phyloP scores from a whole-genome alignment of 2,113 vertebrate species.

The Thalassarche chlororhynchos region DNA sequence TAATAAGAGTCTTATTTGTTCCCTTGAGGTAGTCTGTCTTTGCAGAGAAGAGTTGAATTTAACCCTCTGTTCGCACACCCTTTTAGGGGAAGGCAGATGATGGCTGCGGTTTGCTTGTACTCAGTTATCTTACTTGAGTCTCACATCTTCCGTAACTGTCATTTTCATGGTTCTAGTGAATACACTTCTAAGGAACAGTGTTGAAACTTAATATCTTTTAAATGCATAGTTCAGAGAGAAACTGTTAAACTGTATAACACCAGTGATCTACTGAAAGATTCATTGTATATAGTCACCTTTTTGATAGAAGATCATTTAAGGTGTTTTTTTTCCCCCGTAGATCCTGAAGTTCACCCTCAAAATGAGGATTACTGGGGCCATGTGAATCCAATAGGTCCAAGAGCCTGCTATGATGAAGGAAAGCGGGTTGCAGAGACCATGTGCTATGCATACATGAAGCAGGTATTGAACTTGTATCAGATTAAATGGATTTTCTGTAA shows the following conservation, averaged over 20 bases:
- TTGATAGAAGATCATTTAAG: neutral
- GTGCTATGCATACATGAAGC: conserved; percentile 99
- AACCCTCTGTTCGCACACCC: neutral
- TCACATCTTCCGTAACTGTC: neutral
- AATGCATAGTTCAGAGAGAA: neutral
- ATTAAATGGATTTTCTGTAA: neutral
- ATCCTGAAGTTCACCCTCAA: conserved; percentile 98
- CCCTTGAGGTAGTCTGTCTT: neutral
- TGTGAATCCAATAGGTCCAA: conserved; percentile 95
- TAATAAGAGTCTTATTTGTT: neutral
- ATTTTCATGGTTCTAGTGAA: neutral
- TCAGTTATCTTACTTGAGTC: neutral
- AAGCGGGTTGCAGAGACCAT: conserved; percentile 98
- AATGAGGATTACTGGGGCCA: conserved; percentile 99
- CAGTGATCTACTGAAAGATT: neutral
- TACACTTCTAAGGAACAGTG: neutral
- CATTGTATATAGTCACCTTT: neutral
- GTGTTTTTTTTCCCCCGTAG: conserved; percentile 45
- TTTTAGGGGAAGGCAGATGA: neutral
- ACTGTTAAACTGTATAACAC: neutral
- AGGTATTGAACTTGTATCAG: conserved; percentile 77
- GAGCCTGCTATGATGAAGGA: conserved; percentile 98
- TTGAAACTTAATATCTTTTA: neutral
- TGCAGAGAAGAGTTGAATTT: neutral
- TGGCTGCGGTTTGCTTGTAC: neutral